Evolutionary conservation across 2,888 invertebrate species (phyloP).

Genomic region (Carcina quercana): DNA sequence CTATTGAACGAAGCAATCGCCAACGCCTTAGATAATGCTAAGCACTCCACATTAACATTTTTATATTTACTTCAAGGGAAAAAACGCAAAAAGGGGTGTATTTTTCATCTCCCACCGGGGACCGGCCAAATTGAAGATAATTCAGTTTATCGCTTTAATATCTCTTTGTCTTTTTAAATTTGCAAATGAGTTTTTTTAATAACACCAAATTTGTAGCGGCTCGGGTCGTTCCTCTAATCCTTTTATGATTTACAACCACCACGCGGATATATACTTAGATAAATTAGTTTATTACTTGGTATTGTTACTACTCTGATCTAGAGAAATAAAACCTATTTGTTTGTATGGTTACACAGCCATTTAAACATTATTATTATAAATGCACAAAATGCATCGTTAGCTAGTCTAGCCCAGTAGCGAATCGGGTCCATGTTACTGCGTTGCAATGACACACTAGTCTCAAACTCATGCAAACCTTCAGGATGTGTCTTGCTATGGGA

Average conservation of each 20-base stretch:
- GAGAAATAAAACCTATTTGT: no score
- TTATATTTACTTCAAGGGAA: conserved; percentile 42
- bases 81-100: conserved; percentile 38
- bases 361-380: no score
- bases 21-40: conserved; percentile 16
- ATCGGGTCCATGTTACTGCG: no score
- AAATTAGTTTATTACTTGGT: no score
- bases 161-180: conserved; percentile 70
- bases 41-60: conserved; percentile 45
- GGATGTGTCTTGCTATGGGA: no score
- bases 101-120: conserved; percentile 41
- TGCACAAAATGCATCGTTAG: no score
- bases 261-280: conserved; percentile 33
- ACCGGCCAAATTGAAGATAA: conserved; percentile 52
- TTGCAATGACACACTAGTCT: no score
- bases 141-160: conserved; percentile 68
- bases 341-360: no score
- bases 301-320: no score
- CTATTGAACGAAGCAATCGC: no score
- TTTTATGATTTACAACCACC: conserved; percentile 58
- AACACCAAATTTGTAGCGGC: conserved; percentile 62
- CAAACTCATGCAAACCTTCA: no score
- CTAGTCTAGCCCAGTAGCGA: no score
- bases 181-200: conserved; percentile 73
- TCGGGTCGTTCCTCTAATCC: conserved; percentile 45